Percentiles rank a stretch among this genome's conserved stretches.
Evolutionary conservation across 2,888 invertebrate genomes (phyloP).

Genomic region (Lamellibrachia satsuma): DNA sequence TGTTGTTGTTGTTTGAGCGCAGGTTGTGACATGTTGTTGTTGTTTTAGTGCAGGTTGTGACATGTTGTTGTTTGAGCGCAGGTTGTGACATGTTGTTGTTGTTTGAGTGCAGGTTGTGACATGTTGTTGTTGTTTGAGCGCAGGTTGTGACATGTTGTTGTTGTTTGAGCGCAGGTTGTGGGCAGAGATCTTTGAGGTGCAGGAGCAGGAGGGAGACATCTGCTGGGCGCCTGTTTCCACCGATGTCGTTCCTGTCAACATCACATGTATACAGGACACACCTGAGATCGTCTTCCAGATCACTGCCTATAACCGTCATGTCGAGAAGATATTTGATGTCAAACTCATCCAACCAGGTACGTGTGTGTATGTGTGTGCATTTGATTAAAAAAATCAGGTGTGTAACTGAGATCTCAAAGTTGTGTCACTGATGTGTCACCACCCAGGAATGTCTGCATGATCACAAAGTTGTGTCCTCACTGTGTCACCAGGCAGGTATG

Average conservation of each 20-base stretch:
- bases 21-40: too few relatives aligned
- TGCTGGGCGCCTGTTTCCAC: constrained; percentile 96
- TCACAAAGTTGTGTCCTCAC: neutral
- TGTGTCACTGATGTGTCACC: neutral
- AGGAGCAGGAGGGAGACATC: constrained; percentile 76
- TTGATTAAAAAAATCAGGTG: too few relatives aligned
- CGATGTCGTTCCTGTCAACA: constrained; percentile 97
- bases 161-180: constrained; percentile 75
- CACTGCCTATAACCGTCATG: constrained; percentile 98
- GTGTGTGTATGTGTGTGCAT: constrained; percentile 13
- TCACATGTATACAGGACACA: constrained; percentile 95
- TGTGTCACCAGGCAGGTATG: too few relatives aligned
- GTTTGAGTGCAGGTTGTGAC: too few relatives aligned
- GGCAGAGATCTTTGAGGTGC: constrained; percentile 98
- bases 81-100: too few relatives aligned
- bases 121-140: neutral
- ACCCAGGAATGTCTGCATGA: neutral
- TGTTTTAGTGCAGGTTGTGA: too few relatives aligned
- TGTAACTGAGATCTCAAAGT: too few relatives aligned
- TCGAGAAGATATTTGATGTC: constrained; percentile 97
- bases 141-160: neutral
- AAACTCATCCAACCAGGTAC: constrained; percentile 95
- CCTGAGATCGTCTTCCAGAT: constrained; percentile 98
- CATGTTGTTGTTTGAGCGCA: too few relatives aligned
- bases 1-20: too few relatives aligned